Base-by-base conservation (phyloP, 2,113 vertebrate species). In the Siphamia tubifer region DNA sequence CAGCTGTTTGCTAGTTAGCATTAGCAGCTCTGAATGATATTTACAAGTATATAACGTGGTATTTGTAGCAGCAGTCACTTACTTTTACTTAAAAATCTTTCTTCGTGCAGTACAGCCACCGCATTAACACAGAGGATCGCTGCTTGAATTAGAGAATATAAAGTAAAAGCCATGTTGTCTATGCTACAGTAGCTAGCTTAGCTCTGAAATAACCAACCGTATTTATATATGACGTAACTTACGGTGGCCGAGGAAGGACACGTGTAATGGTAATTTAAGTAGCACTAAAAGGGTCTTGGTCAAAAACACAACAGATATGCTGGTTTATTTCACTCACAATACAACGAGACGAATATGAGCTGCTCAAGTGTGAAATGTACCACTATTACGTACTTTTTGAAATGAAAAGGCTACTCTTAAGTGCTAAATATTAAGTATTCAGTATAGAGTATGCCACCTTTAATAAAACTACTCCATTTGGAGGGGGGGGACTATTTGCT, bases 81-180 rank as follows among this genome's bases (percentile, higher is more conserved):
- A 99, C 97, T 95, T 91, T 96, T 95, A 48, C 94, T 96, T 6
- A 99, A 93, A 88, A 99, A 99, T 4, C 96, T 90, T 79, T 99
- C 97, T 85, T 99, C 97, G 39, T 99, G 96, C 21, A 99, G 84
- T 34, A 99, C 97, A 21, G 96, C 95, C 3, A 99, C 88, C 3
- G 96, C 96, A 54, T 99, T 99, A 20, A 97, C 90, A 28, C 95
- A 91, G 1, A 99, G 88, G 42, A 98, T 90, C 0, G 92, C 95
- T 2, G 96, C 95, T 85, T 98, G 96, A 25, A 99, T 91, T 39
- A 99, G 87, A 1, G 96, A 91, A 51, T 98, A 99, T n/a, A 99
- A 55, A 0, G 96, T 98, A 67, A 99, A 96, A 16, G 94, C 96
- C 97, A 99, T 98, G 40, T 77, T 88, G 39, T 51, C 17, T 49